A percentile compares a stretch with the other conserved stretches of the same genome.
phyloP scores from a whole-genome alignment of 1,140 invertebrate genomes.

The Telenomus remus region DNA sequence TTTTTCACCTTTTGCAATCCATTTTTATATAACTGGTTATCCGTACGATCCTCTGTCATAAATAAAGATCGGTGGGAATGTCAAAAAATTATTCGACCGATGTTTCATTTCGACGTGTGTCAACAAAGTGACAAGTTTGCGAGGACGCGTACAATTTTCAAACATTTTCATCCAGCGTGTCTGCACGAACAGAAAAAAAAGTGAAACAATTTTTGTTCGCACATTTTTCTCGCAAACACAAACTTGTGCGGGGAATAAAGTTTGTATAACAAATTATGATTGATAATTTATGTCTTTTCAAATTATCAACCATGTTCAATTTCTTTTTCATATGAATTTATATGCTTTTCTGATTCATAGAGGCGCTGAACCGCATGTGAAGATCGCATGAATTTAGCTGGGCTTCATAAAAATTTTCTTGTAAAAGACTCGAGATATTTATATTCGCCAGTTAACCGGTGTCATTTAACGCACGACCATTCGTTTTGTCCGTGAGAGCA shows the following conservation, averaged over 20 bases:
- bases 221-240: no score
- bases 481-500: not conserved
- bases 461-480: slow-evolving; percentile 23
- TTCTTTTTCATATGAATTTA: slow-evolving; percentile 33
- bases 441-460: slow-evolving; percentile 27
- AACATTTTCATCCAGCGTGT: not conserved
- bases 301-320: no score
- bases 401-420: slow-evolving; percentile 38
- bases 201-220: no score
- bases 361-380: slow-evolving; percentile 14
- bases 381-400: slow-evolving; percentile 45
- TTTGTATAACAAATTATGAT: no score
- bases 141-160: no score
- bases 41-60: no score
- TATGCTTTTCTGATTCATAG: slow-evolving; percentile 48
- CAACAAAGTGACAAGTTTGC: not conserved
- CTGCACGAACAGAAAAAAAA: slow-evolving; percentile 2
- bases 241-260: no score
- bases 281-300: no score
- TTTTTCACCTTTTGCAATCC: no score
- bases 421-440: slow-evolving; percentile 52
- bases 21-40: no score
- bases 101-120: not conserved
- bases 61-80: not conserved
- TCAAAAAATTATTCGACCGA: not conserved